A percentile compares a stretch with the other conserved stretches of the same genome.
phyloP scores from a whole-genome alignment of 2,113 vertebrate species.

The Cyprinodon tularosa region DNA sequence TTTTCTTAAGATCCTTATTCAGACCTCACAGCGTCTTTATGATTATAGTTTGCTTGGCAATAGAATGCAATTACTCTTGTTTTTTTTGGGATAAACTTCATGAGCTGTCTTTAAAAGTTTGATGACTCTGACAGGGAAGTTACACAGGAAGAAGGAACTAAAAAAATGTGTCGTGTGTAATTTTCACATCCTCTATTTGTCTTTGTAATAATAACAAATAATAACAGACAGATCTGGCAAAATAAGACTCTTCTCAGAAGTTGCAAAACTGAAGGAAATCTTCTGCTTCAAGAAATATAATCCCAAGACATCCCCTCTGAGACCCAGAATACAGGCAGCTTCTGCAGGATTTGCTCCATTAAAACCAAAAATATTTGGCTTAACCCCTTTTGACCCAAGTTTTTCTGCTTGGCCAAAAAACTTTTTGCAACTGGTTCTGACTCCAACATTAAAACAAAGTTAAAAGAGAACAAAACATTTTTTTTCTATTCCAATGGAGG shows the following conservation, averaged over 20 bases:
- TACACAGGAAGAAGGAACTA: conserved; percentile 34
- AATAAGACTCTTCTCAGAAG: background rate
- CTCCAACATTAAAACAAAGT: too few species aligned
- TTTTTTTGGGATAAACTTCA: conserved; percentile 1
- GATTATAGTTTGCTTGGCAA: background rate
- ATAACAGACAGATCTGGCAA: background rate
- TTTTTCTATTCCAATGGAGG: too few species aligned
- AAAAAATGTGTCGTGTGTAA: conserved; percentile 35
- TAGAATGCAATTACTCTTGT: background rate
- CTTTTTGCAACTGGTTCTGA: too few species aligned
- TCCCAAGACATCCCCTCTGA: background rate
- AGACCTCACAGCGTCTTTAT: background rate
- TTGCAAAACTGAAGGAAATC: conserved; percentile 14
- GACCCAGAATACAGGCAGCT: conserved; percentile 4
- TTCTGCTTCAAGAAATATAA: background rate
- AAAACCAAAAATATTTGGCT: conserved; percentile 13
- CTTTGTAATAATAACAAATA: background rate
- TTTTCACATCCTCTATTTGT: conserved; percentile 56
- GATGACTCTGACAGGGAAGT: conserved; percentile 45
- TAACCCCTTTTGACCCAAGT: background rate
- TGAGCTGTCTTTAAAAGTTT: conserved; percentile 10
- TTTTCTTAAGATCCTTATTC: background rate
- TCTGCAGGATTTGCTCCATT: background rate
- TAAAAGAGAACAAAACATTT: too few species aligned
- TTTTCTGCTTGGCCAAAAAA: too few species aligned